Base-by-base conservation (phyloP, 1,140 invertebrate species). In the Trichonephila clavata region DNA sequence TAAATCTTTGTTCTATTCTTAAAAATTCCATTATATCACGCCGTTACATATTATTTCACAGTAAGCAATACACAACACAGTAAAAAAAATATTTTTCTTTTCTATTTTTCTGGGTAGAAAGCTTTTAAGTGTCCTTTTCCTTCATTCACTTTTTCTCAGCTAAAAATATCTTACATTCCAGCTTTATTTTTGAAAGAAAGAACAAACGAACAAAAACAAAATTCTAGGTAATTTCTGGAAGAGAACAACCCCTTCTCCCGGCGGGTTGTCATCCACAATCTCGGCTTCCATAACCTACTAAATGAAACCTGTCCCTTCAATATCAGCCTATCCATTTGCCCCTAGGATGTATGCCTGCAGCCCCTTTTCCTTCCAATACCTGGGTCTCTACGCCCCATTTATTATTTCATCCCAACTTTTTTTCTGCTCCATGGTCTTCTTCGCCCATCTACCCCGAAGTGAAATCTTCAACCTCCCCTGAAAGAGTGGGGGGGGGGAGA, bases 251-350 rank as follows among this genome's bases (percentile, higher is more conserved):
- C 57, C 43, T 59, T 24, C 50, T 50, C 50, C 43, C 4, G 57
- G n/a, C 5, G 50, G n/a, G 43, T 8, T 84, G 81, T 59, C 81
- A 84, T n/a, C 21, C 81, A 59, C 81, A 84, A 84, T 84, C 50
- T 84, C 43, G 21, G 43, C 50, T 24, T 59, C 50, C 50, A 24
- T 20, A 84, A 57, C 43, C 81, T 20, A 21, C 21, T 10, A 59
- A 57, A 59, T 24, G 57, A 84, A 84, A 57, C 81, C 81, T 84
- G 43, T 59, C 81, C 21, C 14, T 84, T 84, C 81, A 84, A 84
- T 84, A 21, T 24, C 81, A 3, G 10, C 81, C 50, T 77, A 57
- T 59, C 21, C 5, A 43, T 24, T 57, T 16, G 50, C 50, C 81
- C 24, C 24, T 16, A 13, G 43, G 21, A 59, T 24, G 2, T 14